A percentile compares a stretch with the other conserved stretches of the same genome.
Conservation (phyloP, 2,797 vertebrate species). For the Cephalopachus bancanus region DNA sequence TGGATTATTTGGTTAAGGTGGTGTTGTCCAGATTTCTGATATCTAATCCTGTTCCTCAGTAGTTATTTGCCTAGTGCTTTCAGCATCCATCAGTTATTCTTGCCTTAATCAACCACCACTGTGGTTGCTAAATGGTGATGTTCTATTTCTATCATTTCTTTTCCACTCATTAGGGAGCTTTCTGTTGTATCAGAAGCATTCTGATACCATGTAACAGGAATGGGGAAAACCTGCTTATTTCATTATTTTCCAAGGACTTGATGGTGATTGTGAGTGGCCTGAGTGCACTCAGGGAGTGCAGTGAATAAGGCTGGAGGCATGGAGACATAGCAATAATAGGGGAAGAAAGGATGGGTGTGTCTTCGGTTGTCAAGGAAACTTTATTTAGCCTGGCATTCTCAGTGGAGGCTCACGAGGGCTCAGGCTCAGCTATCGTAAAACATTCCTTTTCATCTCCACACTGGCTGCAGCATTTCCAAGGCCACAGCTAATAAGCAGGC, state of each 20-base stretch:
- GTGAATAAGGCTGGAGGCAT: neutral
- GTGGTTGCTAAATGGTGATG: neutral
- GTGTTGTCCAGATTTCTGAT: neutral
- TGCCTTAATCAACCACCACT: neutral
- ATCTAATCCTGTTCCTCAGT: neutral
- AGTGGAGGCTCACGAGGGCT: neutral
- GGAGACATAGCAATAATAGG: rapidly evolving
- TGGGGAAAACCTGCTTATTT: neutral
- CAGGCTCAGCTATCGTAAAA: neutral
- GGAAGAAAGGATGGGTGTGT: neutral
- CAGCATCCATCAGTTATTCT: neutral
- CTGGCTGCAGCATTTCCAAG: neutral
- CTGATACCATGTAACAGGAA: neutral
- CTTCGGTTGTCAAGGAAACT: too few species aligned
- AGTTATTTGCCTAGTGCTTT: neutral
- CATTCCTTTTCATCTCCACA: neutral
- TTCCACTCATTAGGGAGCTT: neutral
- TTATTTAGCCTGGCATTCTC: neutral
- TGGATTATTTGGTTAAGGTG: neutral
- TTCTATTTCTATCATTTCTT: neutral
- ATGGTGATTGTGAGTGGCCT: neutral
- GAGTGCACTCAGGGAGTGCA: neutral
- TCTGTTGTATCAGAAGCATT: neutral
- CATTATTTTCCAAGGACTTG: neutral
- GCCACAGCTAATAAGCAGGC: neutral